These are phyloP conservation scores for Chymomyza amoena DNA, from an alignment of 2,888 invertebrate species.

Conservation along the genomic window DNA sequence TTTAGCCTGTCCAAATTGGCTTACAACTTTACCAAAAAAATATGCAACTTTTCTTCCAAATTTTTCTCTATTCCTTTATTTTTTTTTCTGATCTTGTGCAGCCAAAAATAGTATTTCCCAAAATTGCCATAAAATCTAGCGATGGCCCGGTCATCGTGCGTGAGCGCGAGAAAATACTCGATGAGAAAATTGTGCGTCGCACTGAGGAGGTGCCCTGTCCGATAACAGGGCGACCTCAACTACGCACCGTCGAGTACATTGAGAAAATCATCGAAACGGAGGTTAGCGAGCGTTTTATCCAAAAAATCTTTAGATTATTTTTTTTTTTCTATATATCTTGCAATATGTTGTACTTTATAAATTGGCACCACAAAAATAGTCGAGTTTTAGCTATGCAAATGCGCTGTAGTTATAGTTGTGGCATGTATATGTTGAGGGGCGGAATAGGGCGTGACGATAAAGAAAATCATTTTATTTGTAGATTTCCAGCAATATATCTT, in stretches of 20 bases:
- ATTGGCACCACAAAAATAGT: conserved; percentile 50
- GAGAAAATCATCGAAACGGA: conserved; percentile 97
- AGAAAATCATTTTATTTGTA: too few species aligned
- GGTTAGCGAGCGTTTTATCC: conserved; percentile 81
- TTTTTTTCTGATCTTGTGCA: conserved; percentile 50
- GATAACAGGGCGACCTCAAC: conserved; percentile 89
- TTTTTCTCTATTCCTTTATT: conserved; percentile 25
- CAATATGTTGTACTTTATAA: conserved; percentile 21
- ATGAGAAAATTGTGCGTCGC: conserved; percentile 90
- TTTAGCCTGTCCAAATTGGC: background rate
- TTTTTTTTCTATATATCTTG: conserved; percentile 25
- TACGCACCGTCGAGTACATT: conserved; percentile 95
- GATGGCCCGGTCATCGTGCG: conserved; percentile 90
- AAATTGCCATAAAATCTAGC: conserved; percentile 92
- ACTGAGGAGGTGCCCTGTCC: conserved; percentile 94
- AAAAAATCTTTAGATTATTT: conserved; percentile 22
- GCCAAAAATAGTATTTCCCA: conserved; percentile 83
- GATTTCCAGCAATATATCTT: too few species aligned
- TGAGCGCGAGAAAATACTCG: conserved; percentile 93
- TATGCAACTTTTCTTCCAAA: background rate
- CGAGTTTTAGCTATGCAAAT: conserved; percentile 32
- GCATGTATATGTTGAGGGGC: background rate
- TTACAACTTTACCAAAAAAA: background rate
- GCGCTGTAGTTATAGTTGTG: conserved; percentile 25
- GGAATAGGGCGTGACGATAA: background rate